Evolutionary conservation across 2,888 invertebrate species (phyloP).

Genomic region (Melieria crassipennis): DNA sequence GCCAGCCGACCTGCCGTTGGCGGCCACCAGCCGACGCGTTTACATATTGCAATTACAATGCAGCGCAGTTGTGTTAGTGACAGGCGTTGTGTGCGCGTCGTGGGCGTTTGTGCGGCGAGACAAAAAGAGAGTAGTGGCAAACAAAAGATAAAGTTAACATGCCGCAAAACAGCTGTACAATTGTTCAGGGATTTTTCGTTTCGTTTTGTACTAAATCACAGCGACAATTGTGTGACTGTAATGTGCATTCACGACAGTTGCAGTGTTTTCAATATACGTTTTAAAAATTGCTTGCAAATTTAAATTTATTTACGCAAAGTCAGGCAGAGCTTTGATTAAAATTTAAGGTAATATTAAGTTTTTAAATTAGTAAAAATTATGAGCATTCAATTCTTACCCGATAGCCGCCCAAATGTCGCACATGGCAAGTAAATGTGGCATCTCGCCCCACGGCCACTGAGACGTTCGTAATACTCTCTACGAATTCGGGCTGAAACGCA

Average conservation of each 20-base stretch:
- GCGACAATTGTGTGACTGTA: too few relatives aligned
- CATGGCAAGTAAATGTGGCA: conserved; percentile 86
- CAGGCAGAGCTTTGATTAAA: too few relatives aligned
- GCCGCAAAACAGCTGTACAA: conserved; percentile 42
- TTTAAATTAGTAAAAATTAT: not conserved
- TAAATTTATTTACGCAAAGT: too few relatives aligned
- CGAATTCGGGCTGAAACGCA: conserved; percentile 83
- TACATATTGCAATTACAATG: too few relatives aligned
- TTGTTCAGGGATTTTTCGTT: not conserved
- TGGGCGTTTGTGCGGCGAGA: not conserved
- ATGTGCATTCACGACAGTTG: too few relatives aligned
- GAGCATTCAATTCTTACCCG: conserved; percentile 72
- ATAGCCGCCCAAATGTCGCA: conserved; percentile 88
- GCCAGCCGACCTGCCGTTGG: conserved; percentile 85
- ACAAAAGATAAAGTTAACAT: conserved; percentile 33
- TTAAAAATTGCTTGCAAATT: too few relatives aligned
- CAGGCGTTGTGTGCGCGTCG: not conserved
- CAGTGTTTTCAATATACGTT: too few relatives aligned
- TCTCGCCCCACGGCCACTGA: conserved; percentile 87
- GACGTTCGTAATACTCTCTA: conserved; percentile 83
- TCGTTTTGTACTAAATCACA: too few relatives aligned
- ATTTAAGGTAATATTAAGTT: too few relatives aligned
- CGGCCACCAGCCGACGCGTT: not conserved
- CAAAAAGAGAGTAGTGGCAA: not conserved
- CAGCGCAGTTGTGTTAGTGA: too few relatives aligned